Base-by-base conservation (phyloP, 2,888 invertebrate genomes). In the Cerastoderma edule region DNA sequence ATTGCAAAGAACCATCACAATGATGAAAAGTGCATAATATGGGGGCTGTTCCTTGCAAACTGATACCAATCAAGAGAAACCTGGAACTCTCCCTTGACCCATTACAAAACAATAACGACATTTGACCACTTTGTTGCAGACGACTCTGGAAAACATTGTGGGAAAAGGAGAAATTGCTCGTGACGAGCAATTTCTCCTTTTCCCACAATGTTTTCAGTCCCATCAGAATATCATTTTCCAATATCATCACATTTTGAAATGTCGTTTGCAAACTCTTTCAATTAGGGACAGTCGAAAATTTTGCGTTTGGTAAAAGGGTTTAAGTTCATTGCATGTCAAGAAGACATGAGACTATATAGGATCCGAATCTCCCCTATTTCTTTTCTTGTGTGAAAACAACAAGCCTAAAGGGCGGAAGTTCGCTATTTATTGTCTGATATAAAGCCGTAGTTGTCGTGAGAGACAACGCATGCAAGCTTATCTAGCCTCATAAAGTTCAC, bases 371-470 rank as follows among this genome's bases (percentile, higher is more conserved):
- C 10, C n/a, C 16, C 16, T 50, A n/a, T 22, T 50, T 10, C 2
- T 27, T 50, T 22, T 50, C 50, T 10, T 50, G 2, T 13, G 22
- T 50, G 16, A 13, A 22, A 50, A 50, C 19, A 50, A 22, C 22
- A 27, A 22, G n/a, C 2, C 19, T 46, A 46, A 46, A 19, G 46
- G 46, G n/a, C n/a, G 16, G 50, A 13, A 22, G 50, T 50, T 13
- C 8, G 22, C 5, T 5, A 5, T 50, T 50, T n/a, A 50, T 50
- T 19, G 50, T n/a, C 50, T 22, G 50, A 50, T 50, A 22, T 2
- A 50, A 10, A 22, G 50, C 50, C 50, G 22, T 46, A 50, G 50
- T 5, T 50, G 50, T 50, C 50, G 22, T 50, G 50, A 50, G 50
- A 50, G 22, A 50, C 50, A 50, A 50, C 22, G 24, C 50, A 10